Evolutionary conservation across 2,888 invertebrate species (phyloP).

Genomic region (Eupithecia vulgata): DNA sequence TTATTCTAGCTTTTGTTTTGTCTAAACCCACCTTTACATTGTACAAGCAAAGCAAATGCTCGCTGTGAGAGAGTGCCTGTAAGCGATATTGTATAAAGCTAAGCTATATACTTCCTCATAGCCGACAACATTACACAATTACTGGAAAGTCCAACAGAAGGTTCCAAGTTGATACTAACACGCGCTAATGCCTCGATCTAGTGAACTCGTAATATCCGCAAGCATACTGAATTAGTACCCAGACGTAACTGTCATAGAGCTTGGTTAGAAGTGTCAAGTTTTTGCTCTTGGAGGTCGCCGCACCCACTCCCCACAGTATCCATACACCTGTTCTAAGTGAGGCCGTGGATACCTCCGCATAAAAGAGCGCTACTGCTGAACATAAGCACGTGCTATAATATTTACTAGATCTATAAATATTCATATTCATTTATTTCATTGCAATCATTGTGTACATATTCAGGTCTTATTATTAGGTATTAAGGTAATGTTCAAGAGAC

Average conservation of each 20-base stretch:
- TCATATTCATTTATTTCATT: too few species aligned
- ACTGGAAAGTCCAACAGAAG: not conserved
- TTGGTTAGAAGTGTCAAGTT: constrained; percentile 38
- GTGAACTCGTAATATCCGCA: constrained; percentile 20
- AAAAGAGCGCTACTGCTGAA: not conserved
- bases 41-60: not conserved
- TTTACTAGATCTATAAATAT: too few species aligned
- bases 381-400: too few species aligned
- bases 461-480: too few species aligned
- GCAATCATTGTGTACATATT: too few species aligned
- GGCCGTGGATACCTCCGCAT: not conserved
- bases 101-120: not conserved
- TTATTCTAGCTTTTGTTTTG: too few species aligned
- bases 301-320: constrained; percentile 28
- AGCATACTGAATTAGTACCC: constrained; percentile 23
- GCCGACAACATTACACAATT: not conserved
- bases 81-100: not conserved
- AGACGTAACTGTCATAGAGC: constrained; percentile 28
- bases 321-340: constrained; percentile 17
- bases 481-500: too few species aligned
- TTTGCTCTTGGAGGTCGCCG: constrained; percentile 41
- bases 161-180: not conserved
- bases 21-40: too few species aligned
- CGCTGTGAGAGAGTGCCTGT: not conserved
- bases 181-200: constrained; percentile 13